Evolutionary conservation across 1,140 invertebrate species (phyloP), one percentile per base, ranked within the genome.

Genomic region (Saccostrea cuccullata): DNA sequence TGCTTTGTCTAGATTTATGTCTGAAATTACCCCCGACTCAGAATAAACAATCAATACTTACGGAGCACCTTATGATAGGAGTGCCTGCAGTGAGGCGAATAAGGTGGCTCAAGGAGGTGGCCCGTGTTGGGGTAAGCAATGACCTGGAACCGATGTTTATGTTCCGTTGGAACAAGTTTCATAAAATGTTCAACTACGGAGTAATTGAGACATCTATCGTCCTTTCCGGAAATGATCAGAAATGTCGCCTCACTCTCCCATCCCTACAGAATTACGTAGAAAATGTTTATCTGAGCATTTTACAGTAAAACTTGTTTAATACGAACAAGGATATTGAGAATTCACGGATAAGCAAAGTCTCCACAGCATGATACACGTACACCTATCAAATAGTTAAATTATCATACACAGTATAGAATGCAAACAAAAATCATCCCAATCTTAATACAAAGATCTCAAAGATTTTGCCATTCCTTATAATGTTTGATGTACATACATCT

Each of bases 91-190:
- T 88, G 47, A 20, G 91, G 91, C 9, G 86, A 47, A 58, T 90
- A 90, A 20, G 91, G 91, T 23, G 91, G 91, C 56, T 92, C 92
- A 17, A 92, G 88, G 12, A 92, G 89, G 64, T 92, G 92, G 6
- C 92, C 92, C 56, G 92, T 87, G 0, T 88, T 89, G 11, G 84
- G 88, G 64, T 92, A 92, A n/a, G 82, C 82, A 13, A 88, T 56
- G 5, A 90, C 17, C 56, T 88, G 85, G 0, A 92, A 55, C 56
- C 90, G 90, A 17, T 84, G 55, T 73, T 82, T 89, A 17, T 89
- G 84, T 17, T 90, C 70, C 15, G 6, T 23, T 55, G 89, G 89
- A 4, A 85, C 85, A 6, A n/a, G 58, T 9, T 87, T 85, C 17
- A 86, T 77, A 17, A 82, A 89, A 17, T 83, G 55, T 55, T 85